Conservation (phyloP, 2,113 vertebrate genomes). For the Uropsilus gracilis region DNA sequence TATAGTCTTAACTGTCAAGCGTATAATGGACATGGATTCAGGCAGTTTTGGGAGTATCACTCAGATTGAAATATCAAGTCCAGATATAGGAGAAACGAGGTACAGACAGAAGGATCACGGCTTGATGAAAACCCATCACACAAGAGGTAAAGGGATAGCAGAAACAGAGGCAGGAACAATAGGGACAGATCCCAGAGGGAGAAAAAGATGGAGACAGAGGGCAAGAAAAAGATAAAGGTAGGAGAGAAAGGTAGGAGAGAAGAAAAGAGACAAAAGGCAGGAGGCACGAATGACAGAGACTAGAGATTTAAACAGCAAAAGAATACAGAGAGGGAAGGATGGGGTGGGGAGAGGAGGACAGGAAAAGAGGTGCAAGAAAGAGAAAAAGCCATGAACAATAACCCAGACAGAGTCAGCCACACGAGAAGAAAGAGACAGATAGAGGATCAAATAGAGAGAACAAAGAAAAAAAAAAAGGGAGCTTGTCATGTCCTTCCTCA, state of each 20-base stretch:
- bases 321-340: neutral
- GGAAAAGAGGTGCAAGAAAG: neutral
- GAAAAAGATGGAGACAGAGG: neutral
- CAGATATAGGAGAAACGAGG: neutral
- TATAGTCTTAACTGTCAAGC: constrained; percentile 81
- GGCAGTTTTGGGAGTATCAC: constrained; percentile 23
- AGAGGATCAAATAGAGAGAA: neutral
- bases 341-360: neutral
- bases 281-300: neutral
- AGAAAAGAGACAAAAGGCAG: neutral
- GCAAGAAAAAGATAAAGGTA: neutral
- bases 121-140: neutral
- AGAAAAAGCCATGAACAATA: neutral
- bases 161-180: neutral
- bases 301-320: neutral
- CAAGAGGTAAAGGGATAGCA: neutral
- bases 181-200: neutral
- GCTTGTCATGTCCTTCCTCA: fast-evolving
- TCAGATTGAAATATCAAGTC: neutral
- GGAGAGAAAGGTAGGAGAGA: neutral
- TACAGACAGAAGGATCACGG: fast-evolving
- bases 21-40: constrained; percentile 31
- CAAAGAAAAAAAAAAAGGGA: neutral
- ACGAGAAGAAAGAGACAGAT: neutral
- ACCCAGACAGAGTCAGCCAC: neutral